Evolutionary conservation across 2,888 invertebrate species (phyloP).

Genomic region (Mimumesa dahlbomi): DNA sequence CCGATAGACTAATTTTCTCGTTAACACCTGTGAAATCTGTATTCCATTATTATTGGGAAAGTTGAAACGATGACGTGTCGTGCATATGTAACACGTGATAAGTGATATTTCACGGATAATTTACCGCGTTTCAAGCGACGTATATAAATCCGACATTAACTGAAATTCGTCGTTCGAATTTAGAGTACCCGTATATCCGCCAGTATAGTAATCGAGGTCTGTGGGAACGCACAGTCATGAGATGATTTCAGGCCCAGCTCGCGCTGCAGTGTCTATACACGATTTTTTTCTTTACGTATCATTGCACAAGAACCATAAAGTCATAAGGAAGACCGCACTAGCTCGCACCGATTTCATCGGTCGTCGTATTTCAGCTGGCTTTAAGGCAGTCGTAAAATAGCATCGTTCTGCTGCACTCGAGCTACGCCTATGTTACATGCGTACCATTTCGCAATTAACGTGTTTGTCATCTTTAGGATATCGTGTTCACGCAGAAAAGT

Average conservation of each 20-base stretch:
- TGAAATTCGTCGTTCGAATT: too few species aligned
- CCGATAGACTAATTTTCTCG: background rate
- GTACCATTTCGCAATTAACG: conserved; percentile 55
- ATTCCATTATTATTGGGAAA: background rate
- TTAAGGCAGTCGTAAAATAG: conserved; percentile 60
- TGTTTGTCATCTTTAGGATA: conserved; percentile 35
- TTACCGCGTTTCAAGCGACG: too few species aligned
- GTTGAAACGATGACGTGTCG: too few species aligned
- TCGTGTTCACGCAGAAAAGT: conserved; percentile 27
- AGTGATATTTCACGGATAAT: too few species aligned
- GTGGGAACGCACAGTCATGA: conserved; percentile 40
- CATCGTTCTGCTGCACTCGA: conserved; percentile 24
- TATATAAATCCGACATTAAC: too few species aligned
- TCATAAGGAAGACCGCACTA: conserved; percentile 56
- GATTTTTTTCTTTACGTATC: conserved; percentile 46
- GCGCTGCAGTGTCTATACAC: conserved; percentile 8
- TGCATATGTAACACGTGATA: too few species aligned
- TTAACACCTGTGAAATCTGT: background rate
- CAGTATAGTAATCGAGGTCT: conserved; percentile 9
- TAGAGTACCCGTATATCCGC: too few species aligned
- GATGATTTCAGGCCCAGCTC: conserved; percentile 26
- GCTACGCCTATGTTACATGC: conserved; percentile 19
- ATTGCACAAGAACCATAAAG: conserved; percentile 59
- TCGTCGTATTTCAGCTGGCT: conserved; percentile 54
- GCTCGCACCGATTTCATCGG: conserved; percentile 58